These are phyloP conservation scores for Tachysurus vachellii DNA, from an alignment of 2,113 vertebrate species.

Conservation along the genomic window DNA sequence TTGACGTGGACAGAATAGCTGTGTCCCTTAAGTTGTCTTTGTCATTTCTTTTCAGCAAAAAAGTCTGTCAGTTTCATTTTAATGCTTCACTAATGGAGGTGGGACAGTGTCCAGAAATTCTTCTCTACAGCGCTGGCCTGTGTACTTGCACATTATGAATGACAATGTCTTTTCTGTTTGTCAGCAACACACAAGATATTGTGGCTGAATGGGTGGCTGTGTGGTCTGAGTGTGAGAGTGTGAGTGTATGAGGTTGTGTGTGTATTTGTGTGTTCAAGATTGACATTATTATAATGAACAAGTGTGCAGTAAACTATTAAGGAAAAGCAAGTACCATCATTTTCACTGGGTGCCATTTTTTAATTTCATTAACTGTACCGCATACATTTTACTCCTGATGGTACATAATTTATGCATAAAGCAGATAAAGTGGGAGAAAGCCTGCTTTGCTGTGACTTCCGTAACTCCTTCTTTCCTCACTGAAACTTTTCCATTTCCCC, in stretches of 20 bases:
- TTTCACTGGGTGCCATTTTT: background rate
- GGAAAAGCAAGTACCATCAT: slow-evolving; percentile 65
- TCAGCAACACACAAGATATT: slow-evolving; percentile 44
- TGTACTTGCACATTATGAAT: slow-evolving; percentile 43
- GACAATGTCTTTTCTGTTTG: slow-evolving; percentile 57
- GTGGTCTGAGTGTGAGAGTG: slow-evolving; percentile 30
- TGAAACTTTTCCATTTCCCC: background rate
- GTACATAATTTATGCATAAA: background rate
- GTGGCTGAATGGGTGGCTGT: slow-evolving; percentile 50
- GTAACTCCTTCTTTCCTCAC: slow-evolving; percentile 2
- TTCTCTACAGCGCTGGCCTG: slow-evolving; percentile 44
- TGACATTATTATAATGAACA: slow-evolving; percentile 68
- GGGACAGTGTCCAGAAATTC: slow-evolving; percentile 59
- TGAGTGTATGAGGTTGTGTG: slow-evolving; percentile 49
- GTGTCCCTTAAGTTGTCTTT: slow-evolving; percentile 50
- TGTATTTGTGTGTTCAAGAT: slow-evolving; percentile 56
- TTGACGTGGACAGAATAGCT: slow-evolving; percentile 62
- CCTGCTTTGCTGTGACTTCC: background rate
- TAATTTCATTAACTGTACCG: background rate
- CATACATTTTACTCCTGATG: background rate
- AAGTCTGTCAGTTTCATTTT: slow-evolving; percentile 72
- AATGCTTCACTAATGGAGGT: slow-evolving; percentile 67
- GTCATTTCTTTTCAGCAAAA: slow-evolving; percentile 49
- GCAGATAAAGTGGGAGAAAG: background rate
- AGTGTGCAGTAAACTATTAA: slow-evolving; percentile 71